Conservation (phyloP, 2,797 vertebrate genomes). For the Myotis findleyi region DNA sequence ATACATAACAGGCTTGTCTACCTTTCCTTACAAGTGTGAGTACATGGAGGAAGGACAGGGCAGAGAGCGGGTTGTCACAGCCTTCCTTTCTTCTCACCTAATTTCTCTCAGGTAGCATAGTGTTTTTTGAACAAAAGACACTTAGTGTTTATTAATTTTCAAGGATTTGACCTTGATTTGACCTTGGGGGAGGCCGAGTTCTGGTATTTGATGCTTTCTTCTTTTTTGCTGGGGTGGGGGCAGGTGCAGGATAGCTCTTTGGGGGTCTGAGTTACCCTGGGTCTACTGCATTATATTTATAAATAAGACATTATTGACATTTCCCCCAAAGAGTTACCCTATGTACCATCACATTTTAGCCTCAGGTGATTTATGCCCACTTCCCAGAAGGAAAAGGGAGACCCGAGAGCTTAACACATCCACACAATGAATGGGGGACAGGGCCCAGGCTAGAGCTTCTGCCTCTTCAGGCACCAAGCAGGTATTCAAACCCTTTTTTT, state of each 20-base stretch:
- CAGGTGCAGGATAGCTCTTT: not conserved
- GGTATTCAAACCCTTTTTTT: not conserved
- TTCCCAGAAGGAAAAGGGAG: not conserved
- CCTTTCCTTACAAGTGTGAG: not conserved
- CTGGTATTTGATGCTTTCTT: not conserved
- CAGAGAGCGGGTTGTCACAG: not conserved
- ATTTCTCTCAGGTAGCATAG: not conserved
- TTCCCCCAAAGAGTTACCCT: not conserved
- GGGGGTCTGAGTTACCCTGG: not conserved
- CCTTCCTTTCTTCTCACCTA: not conserved
- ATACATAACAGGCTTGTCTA: no score
- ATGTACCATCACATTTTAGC: not conserved
- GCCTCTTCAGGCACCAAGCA: not conserved
- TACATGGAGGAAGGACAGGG: not conserved
- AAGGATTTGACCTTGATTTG: not conserved
- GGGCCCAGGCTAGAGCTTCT: not conserved
- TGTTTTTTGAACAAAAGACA: not conserved
- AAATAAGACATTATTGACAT: not conserved
- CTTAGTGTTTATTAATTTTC: not conserved
- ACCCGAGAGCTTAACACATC: not conserved
- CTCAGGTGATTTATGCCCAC: not conserved
- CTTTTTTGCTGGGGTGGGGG: not conserved
- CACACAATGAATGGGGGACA: not conserved
- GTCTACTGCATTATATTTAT: not conserved
- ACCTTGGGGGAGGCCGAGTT: not conserved